Evolutionary conservation across 2,797 vertebrate species (phyloP), one percentile per base, ranked within the genome.

Genomic region (Sebastes diaconus): DNA sequence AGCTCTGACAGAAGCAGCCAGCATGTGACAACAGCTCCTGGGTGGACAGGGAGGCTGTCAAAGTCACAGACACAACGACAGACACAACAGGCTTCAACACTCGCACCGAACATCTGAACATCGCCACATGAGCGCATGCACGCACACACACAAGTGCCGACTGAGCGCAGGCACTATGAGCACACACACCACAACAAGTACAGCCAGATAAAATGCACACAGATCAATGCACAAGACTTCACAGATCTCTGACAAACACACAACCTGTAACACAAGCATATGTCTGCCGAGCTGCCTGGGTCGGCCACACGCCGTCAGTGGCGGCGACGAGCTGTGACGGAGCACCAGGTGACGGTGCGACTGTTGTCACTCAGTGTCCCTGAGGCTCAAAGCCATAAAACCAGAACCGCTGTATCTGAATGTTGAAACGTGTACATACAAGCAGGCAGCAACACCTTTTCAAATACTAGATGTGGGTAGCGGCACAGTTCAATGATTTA

Each of bases 21-120:
- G 89, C 89, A 84, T 93, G 85, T 86, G 90, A 93, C 92, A 93
- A 77, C 83, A 84, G 73, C 83, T 90, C 87, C 84, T 80, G 80
- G 73, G 67, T 80, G 84, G 84, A 87, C 84, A 72, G 76, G 78
- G 64, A 68, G 73, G 61, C 82, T 91, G 90, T 92, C 90, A 88
- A 36, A 88, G 77, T 81, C 60, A 68, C 79, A 84, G 70, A 84
- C 6, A 29, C 76, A 79, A 81, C 39, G 58, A 84, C 83, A 89
- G 61, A 80, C 69, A 81, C 57, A 71, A 79, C 77, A 78, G 74
- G 68, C 83, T 55, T 57, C 72, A 72, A 29, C 77, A 34, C 75
- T 70, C 29, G 4, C 7, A 59, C 67, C 30, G 81, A 83, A 75
- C 75, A 63, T 77, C 80, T 59, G 69, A 86, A 68, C 75, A 85